Base-by-base conservation (phyloP, 2,113 vertebrate genomes). In the Pungitius pungitius region DNA sequence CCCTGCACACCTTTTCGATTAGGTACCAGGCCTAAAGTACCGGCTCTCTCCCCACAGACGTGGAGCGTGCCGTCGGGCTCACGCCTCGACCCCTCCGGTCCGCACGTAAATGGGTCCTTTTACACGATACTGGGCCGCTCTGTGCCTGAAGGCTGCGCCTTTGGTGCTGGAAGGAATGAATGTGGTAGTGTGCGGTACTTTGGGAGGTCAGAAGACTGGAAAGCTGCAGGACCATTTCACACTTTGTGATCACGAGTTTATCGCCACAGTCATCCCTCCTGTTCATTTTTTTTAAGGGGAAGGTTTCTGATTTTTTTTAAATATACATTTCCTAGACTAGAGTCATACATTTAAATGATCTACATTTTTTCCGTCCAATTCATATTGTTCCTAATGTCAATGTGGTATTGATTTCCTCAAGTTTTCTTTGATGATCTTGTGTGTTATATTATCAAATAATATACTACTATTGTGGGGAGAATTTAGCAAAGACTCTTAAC, bases 1-100 rank as follows among this genome's bases (percentile, higher is more conserved):
- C 39, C n/a, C 60, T 69, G 26, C 62, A 77, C 73, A 87, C 61
- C 85, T 82, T 69, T 59, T 78, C 35, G 71, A 30, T 58, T 57
- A 24, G 27, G 27, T 51, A 55, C 45, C 40, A 59, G 55, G 60
- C 56, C 52, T 62, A 37, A 62, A 45, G 40, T 1, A 11, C 67
- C n/a, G n/a, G n/a, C n/a, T n/a, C n/a, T 69, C 26, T 56, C 30
- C 64, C 80, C 66, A 75, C 86, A 52, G 49, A 6, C 49, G n/a
- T 11, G 12, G 49, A 52, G 49, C 15, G 42, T 15, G 15, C 17
- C 42, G 42, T 43, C 15, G 42, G 42, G n/a, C 47, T 49, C 47
- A 49, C 8, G 10, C 20, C 47, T 10, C n/a, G 47, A 49, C 8
- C 9, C 47, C 47, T 51, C 10, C n/a, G 20, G 49, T 24, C 49